These are phyloP conservation scores for Grantiella picta DNA, from an alignment of 2,113 vertebrate species.

Conservation along the genomic window DNA sequence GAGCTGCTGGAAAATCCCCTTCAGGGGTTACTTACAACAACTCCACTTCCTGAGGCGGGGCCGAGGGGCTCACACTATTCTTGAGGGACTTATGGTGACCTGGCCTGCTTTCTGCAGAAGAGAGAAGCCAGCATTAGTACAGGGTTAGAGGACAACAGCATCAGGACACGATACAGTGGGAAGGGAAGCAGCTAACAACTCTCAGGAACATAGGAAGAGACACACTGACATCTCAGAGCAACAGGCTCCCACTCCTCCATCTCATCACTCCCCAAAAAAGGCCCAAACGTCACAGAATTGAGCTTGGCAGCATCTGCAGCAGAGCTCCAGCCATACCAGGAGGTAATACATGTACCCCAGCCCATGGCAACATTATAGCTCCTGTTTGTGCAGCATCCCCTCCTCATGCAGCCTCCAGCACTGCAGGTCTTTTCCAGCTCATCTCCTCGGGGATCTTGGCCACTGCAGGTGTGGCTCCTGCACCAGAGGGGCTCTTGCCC, in stretches of 20 bases:
- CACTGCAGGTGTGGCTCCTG: neutral
- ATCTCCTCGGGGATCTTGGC: neutral
- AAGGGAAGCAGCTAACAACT: neutral
- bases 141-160: constrained; percentile 40
- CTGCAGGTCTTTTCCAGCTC: neutral
- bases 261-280: neutral
- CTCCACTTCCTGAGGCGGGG: constrained; percentile 67
- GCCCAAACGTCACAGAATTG: neutral
- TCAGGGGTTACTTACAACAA: constrained; percentile 53
- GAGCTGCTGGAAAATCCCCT: constrained; percentile 24
- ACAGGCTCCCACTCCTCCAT: neutral
- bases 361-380: neutral
- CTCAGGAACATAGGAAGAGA: neutral
- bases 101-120: constrained; percentile 73
- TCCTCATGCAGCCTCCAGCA: neutral
- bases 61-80: constrained; percentile 77
- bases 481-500: accelerated
- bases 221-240: neutral
- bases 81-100: constrained; percentile 75
- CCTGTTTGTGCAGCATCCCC: neutral
- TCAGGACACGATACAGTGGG: neutral
- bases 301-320: neutral
- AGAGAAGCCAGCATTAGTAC: constrained; percentile 67
- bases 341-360: neutral
- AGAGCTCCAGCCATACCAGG: neutral